Evolutionary conservation across 2,888 invertebrate species (phyloP), one percentile per base, ranked within the genome.

Genomic region (Lissocephala sabroskyi): DNA sequence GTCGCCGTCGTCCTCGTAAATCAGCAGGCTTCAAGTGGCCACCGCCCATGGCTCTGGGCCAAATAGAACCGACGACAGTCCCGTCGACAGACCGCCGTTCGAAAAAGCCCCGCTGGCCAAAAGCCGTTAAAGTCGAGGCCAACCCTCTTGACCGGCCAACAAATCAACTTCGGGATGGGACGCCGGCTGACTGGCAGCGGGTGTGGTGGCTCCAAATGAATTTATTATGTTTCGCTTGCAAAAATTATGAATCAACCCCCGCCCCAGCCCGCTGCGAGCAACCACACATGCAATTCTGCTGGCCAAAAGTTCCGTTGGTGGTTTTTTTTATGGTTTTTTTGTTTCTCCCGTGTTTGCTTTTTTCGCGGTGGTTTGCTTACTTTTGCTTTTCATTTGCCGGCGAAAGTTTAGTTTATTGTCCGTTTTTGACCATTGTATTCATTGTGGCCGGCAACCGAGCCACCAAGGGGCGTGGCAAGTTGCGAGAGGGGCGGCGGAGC

Each of bases 151-250:
- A n/a, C n/a, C n/a, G n/a, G n/a, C n/a, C n/a, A n/a, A n/a, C n/a
- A n/a, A n/a, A n/a, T n/a, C n/a, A n/a, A n/a, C n/a, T n/a, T n/a
- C n/a, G n/a, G n/a, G n/a, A n/a, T n/a, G n/a, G n/a, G n/a, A n/a
- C n/a, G n/a, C n/a, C n/a, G n/a, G n/a, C n/a, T n/a, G n/a, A n/a
- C n/a, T n/a, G n/a, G n/a, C n/a, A n/a, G n/a, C n/a, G n/a, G n/a
- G n/a, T n/a, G n/a, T n/a, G n/a, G n/a, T n/a, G n/a, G n/a, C n/a
- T n/a, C n/a, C 58, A 62, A 70, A 67, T 73, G 70, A 79, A 79
- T 80, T 80, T 75, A 79, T 77, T 75, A 74, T 68, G 59, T 61
- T 58, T 60, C 33, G 56, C 39, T 56, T 65, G 64, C 57, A 59
- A 63, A 64, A 71, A 75, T 71, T 71, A 71, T 75, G 64, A 41